phyloP scores from a whole-genome alignment of 2,113 vertebrate species.

The Myotis brandtii region DNA sequence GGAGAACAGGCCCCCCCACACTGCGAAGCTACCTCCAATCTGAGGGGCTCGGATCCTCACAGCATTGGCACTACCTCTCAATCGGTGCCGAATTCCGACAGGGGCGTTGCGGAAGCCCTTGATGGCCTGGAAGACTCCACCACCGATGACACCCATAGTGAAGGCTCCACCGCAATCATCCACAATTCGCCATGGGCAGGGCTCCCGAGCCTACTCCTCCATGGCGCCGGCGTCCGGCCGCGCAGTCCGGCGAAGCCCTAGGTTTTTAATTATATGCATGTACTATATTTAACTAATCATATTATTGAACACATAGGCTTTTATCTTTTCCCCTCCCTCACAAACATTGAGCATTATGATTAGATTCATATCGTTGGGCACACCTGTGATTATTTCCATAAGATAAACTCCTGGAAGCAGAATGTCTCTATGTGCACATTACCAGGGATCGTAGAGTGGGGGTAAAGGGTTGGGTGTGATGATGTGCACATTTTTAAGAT shows the following conservation, averaged over 20 bases:
- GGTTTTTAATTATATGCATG: not conserved
- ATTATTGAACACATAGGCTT: not conserved
- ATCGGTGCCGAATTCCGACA: slow-evolving; percentile 71
- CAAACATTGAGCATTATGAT: not conserved
- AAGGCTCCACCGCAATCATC: slow-evolving; percentile 96
- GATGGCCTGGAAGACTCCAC: slow-evolving; percentile 93
- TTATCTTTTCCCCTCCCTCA: not conserved
- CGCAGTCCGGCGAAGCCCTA: too few relatives aligned
- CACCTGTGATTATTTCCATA: not conserved
- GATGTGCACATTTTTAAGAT: not conserved
- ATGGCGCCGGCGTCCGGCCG: too few relatives aligned
- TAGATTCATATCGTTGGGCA: not conserved
- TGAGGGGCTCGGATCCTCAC: too few relatives aligned
- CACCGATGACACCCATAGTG: slow-evolving; percentile 94
- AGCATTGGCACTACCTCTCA: too few relatives aligned
- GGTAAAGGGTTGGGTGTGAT: not conserved
- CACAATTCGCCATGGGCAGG: slow-evolving; percentile 93
- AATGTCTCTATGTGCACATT: not conserved
- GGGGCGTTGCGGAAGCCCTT: slow-evolving; percentile 95
- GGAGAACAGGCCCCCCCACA: slow-evolving; percentile 95
- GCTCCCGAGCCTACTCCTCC: too few relatives aligned
- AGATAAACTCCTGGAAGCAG: not conserved
- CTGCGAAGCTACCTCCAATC: slow-evolving; percentile 91
- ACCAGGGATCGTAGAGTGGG: not conserved
- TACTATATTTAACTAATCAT: not conserved